Percentiles rank a stretch among this genome's conserved stretches.
Evolutionary conservation across 2,797 vertebrate genomes (phyloP).

Genomic region (Hydrocynus forskahlii): DNA sequence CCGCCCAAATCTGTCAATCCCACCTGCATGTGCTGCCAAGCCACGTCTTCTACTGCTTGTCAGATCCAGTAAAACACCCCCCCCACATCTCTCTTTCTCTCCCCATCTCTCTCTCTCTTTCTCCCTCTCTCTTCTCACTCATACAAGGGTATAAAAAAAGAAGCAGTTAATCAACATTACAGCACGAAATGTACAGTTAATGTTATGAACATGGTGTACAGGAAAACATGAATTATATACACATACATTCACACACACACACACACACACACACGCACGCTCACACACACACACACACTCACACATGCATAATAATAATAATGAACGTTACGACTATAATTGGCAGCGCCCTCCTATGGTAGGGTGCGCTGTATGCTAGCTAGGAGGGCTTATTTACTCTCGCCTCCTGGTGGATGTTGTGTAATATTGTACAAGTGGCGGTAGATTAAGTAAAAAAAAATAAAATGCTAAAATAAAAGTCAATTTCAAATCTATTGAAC

Average conservation of each 20-base stretch:
- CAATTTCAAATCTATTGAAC: slow-evolving; percentile 51
- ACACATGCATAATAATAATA: no score
- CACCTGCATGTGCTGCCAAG: slow-evolving; percentile 89
- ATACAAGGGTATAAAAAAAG: slow-evolving; percentile 29
- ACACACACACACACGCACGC: slow-evolving; percentile 38
- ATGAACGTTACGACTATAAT: slow-evolving; percentile 70
- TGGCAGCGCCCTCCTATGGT: slow-evolving; percentile 98
- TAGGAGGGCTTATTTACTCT: slow-evolving; percentile 39
- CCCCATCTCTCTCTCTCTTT: not conserved
- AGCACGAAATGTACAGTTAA: slow-evolving; percentile 59
- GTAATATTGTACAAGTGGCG: slow-evolving; percentile 56
- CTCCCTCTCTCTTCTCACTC: slow-evolving; percentile 15
- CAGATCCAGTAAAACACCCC: slow-evolving; percentile 89
- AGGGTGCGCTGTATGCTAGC: slow-evolving; percentile 79
- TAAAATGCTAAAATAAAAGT: slow-evolving; percentile 39
- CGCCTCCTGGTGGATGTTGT: slow-evolving; percentile 63
- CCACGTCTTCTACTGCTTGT: slow-evolving; percentile 94
- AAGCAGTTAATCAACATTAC: slow-evolving; percentile 49
- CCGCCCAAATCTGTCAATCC: slow-evolving; percentile 90
- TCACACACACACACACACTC: slow-evolving; percentile 47
- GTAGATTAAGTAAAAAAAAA: slow-evolving; percentile 51
- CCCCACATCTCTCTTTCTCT: no score
- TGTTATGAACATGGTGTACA: slow-evolving; percentile 52
- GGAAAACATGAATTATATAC: slow-evolving; percentile 31
- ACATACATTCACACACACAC: slow-evolving; percentile 33